Conservation (phyloP, 2,113 vertebrate species). For the Mastomys coucha region DNA sequence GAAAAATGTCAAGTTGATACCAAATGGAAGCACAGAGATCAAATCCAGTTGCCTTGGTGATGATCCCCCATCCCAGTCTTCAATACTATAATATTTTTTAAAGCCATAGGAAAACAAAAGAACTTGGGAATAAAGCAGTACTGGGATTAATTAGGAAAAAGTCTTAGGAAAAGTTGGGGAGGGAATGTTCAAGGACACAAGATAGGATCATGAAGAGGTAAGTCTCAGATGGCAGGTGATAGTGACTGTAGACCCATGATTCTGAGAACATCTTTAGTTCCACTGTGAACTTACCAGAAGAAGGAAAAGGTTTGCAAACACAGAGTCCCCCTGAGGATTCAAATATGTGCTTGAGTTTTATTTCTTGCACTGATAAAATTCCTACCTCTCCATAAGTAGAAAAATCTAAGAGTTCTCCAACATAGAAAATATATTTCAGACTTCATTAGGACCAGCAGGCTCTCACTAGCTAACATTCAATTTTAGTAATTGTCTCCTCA, state of each 20-base stretch:
- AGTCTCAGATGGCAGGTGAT: too few relatives aligned
- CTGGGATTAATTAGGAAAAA: background rate
- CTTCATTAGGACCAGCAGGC: constrained; percentile 17
- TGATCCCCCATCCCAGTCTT: background rate
- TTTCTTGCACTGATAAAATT: background rate
- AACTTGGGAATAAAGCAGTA: background rate
- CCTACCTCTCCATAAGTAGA: background rate
- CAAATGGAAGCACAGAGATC: background rate
- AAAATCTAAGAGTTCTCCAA: background rate
- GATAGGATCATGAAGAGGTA: background rate
- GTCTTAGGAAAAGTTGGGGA: background rate
- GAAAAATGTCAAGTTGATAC: background rate
- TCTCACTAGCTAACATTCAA: background rate
- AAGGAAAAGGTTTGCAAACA: background rate
- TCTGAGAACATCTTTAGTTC: background rate
- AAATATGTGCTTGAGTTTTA: background rate
- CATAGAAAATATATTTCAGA: constrained; percentile 39
- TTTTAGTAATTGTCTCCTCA: constrained; percentile 41
- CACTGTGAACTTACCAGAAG: background rate
- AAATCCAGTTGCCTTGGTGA: constrained; percentile 23
- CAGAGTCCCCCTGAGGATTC: background rate
- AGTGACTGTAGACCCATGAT: background rate
- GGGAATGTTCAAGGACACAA: background rate
- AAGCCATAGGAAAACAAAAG: background rate
- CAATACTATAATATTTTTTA: background rate